These are phyloP conservation scores for Pangasius sanitwongsei DNA, from an alignment of 2,797 vertebrate genomes.

Conservation along the genomic window DNA sequence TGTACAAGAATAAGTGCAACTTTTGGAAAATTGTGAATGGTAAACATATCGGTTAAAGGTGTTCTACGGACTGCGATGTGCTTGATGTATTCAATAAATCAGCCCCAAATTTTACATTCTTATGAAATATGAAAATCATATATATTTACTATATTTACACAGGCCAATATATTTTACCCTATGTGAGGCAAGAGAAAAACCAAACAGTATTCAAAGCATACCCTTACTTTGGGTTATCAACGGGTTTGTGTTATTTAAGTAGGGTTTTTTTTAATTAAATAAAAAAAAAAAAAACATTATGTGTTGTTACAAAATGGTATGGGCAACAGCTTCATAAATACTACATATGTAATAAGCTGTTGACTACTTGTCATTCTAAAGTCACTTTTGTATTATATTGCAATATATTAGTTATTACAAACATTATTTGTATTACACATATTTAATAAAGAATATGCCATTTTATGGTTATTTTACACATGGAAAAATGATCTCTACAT, in stretches of 20 bases:
- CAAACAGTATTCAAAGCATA: slow-evolving; percentile 8
- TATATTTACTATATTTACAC: background rate
- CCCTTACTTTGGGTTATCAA: background rate
- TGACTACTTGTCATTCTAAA: too few species aligned
- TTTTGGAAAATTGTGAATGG: background rate
- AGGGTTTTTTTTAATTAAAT: background rate
- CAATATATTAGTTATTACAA: background rate
- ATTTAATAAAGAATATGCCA: background rate
- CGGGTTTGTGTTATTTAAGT: background rate
- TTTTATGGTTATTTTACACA: background rate
- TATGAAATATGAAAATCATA: background rate
- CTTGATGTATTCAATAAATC: background rate
- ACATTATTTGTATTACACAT: background rate
- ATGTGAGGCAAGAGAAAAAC: background rate
- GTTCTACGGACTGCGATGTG: background rate
- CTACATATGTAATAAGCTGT: background rate
- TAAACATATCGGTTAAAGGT: background rate
- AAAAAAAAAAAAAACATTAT: too few species aligned
- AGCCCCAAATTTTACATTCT: background rate
- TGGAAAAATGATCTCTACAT: background rate
- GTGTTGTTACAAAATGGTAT: background rate
- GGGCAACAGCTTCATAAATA: background rate
- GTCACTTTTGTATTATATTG: background rate
- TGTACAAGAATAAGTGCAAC: slow-evolving; percentile 1
- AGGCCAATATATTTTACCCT: background rate